Percentiles rank a stretch among this genome's conserved stretches.
phyloP scores from a whole-genome alignment of 1,140 invertebrate genomes.

The Orussus abietinus region DNA sequence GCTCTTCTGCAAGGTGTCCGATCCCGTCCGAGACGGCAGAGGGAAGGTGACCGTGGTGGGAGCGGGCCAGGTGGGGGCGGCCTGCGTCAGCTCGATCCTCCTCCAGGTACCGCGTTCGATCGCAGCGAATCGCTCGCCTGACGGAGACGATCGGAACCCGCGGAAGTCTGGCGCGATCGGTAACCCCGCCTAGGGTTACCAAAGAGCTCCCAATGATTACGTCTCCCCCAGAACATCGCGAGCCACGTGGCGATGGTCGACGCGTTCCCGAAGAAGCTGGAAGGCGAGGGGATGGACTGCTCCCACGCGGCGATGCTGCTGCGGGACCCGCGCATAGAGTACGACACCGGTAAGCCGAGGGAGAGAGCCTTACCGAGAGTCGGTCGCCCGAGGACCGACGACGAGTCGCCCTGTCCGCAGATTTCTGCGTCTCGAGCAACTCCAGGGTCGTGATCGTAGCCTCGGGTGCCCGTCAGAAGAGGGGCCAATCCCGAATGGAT shows the following conservation, averaged over 20 bases:
- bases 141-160: too few relatives aligned
- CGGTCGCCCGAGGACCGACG: too few relatives aligned
- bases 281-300: constrained; percentile 59
- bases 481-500: constrained; percentile 56
- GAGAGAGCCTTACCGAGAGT: not conserved
- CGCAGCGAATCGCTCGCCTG: too few relatives aligned
- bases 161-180: too few relatives aligned
- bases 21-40: constrained; percentile 32
- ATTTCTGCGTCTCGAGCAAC: constrained; percentile 57
- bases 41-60: constrained; percentile 61
- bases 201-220: too few relatives aligned
- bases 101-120: too few relatives aligned
- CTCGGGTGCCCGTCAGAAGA: constrained; percentile 56
- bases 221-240: constrained; percentile 55
- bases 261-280: constrained; percentile 57
- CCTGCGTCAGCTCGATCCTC: constrained; percentile 57
- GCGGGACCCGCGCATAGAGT: constrained; percentile 51
- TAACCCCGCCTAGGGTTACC: too few relatives aligned
- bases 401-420: constrained; percentile 29
- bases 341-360: constrained; percentile 49
- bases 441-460: constrained; percentile 61
- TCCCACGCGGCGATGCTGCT: constrained; percentile 57
- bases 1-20: constrained; percentile 35
- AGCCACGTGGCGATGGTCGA: constrained; percentile 60
- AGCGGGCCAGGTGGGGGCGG: constrained; percentile 62